Percentiles rank a stretch among this genome's conserved stretches.
These are phyloP conservation scores for Pseudonaja textilis DNA, from an alignment of 2,113 vertebrate genomes.

Conservation along the genomic window DNA sequence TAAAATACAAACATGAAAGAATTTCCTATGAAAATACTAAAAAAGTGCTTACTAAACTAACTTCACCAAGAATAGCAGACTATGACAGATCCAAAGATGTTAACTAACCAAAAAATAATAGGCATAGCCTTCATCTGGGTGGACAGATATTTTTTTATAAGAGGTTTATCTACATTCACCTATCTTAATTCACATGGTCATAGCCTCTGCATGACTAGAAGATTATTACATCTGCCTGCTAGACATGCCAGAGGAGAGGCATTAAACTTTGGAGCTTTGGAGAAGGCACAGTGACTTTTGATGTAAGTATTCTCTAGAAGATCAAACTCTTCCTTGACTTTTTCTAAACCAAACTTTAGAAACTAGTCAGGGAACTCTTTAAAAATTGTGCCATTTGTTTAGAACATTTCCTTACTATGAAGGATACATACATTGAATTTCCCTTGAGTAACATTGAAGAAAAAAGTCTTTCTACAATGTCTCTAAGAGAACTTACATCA, in stretches of 20 bases:
- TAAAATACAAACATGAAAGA: background rate
- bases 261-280: background rate
- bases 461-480: background rate
- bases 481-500: background rate
- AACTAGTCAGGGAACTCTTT: background rate
- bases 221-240: background rate
- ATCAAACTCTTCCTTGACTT: background rate
- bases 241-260: background rate
- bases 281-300: background rate
- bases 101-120: background rate
- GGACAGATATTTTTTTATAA: background rate
- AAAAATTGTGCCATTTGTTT: background rate
- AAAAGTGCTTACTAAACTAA: background rate
- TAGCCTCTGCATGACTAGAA: background rate
- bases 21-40: background rate
- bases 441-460: background rate
- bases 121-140: background rate
- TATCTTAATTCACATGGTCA: background rate
- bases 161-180: background rate
- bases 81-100: background rate
- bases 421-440: background rate
- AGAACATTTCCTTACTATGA: background rate
- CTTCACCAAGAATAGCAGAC: background rate
- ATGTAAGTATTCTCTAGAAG: background rate
- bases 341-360: background rate